These are phyloP conservation scores for Aurelia coerulea DNA, from an alignment of 30 jellyfish, hydroid and myxozoan genomes.

Conservation along the genomic window DNA sequence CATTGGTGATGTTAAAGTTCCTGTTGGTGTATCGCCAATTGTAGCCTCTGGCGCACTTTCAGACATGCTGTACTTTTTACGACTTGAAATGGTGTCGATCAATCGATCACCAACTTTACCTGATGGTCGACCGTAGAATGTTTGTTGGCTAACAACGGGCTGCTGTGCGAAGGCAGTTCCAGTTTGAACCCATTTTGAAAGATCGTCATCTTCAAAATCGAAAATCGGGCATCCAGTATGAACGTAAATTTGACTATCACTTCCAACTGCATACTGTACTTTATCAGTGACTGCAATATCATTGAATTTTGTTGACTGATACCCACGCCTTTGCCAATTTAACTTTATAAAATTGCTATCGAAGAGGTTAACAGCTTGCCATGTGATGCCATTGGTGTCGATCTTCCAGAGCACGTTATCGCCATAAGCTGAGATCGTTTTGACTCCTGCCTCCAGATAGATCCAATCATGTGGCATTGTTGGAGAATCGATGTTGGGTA, in stretches of 20 bases:
- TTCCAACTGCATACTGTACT: background rate
- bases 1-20: conserved; percentile 60
- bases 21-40: conserved; percentile 27
- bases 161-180: conserved; percentile 53
- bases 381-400: conserved; percentile 10
- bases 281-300: background rate
- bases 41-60: conserved; percentile 19
- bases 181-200: conserved; percentile 43
- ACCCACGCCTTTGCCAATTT: conserved; percentile 23
- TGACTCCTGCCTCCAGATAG: background rate
- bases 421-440: conserved; percentile 17
- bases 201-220: conserved; percentile 54
- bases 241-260: conserved; percentile 4
- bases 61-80: conserved; percentile 7
- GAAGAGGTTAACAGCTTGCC: conserved; percentile 3
- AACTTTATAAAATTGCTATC: background rate
- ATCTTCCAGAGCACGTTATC: conserved; percentile 18
- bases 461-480: conserved; percentile 3
- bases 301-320: background rate
- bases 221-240: conserved; percentile 63
- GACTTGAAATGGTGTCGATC: conserved; percentile 36
- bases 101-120: conserved; percentile 57
- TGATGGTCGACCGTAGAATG: background rate
- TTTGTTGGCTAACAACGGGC: conserved; percentile 35
- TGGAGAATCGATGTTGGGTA: too few species aligned